These are phyloP conservation scores for Ennomos erosarius DNA, from an alignment of 2,888 invertebrate species.

Conservation along the genomic window DNA sequence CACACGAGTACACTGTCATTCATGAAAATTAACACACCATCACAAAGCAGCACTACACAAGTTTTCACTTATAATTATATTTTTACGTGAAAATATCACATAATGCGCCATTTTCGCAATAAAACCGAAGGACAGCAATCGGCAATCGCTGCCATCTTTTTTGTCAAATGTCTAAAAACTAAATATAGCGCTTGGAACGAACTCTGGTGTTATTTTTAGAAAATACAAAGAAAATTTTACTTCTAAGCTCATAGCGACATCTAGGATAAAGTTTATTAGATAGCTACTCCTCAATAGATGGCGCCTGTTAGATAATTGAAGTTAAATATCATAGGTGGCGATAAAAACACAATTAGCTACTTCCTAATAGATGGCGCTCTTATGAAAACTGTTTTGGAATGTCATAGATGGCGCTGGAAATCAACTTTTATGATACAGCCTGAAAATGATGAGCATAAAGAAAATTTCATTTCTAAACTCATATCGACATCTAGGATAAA, in stretches of 20 bases:
- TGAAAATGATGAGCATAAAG: conserved; percentile 21
- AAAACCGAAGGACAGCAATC: conserved; percentile 81
- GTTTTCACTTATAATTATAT: conserved; percentile 78
- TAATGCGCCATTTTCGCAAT: conserved; percentile 83
- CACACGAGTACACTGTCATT: conserved; percentile 80
- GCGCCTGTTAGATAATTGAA: conserved; percentile 31
- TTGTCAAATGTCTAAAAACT: conserved; percentile 85
- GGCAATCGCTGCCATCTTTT: conserved; percentile 85
- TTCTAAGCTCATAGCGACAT: conserved; percentile 58
- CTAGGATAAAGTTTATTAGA: conserved; percentile 41
- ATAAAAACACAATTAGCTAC: neutral
- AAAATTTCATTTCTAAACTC: conserved; percentile 48
- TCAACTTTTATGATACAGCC: too few relatives aligned
- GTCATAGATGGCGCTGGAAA: too few relatives aligned
- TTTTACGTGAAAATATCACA: conserved; percentile 82
- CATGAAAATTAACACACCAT: conserved; percentile 77
- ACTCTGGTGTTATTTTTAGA: conserved; percentile 85
- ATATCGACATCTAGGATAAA: conserved; percentile 62
- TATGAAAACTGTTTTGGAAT: neutral
- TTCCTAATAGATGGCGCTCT: conserved; percentile 3
- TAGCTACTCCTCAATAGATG: conserved; percentile 47
- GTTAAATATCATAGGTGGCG: conserved; percentile 17
- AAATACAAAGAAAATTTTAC: conserved; percentile 63
- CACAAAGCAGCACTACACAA: conserved; percentile 82
- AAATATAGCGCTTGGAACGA: conserved; percentile 83